A percentile compares a stretch with the other conserved stretches of the same genome.
Conservation (phyloP, 1,140 invertebrate species). For the Magallana ariakensis region DNA sequence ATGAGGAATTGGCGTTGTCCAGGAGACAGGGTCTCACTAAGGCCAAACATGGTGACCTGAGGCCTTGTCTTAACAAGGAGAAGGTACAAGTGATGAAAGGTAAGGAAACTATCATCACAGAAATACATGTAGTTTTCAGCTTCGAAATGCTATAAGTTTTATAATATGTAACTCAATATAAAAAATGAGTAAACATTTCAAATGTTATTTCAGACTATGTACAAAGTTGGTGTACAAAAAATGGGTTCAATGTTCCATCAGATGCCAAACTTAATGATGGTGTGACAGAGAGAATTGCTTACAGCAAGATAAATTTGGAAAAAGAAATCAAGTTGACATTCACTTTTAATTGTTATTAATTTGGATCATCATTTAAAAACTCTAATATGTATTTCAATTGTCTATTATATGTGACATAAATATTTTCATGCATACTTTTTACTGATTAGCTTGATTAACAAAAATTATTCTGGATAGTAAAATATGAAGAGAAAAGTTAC, state of each 20-base stretch:
- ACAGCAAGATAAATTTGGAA: constrained; percentile 2
- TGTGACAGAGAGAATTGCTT: not conserved
- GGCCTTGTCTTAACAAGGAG: not conserved
- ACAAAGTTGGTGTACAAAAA: not conserved
- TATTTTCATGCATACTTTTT: too few relatives aligned
- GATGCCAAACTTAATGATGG: not conserved
- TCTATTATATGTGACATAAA: too few relatives aligned
- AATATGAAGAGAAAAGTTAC: too few relatives aligned
- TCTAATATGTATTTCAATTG: too few relatives aligned
- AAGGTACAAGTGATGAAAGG: constrained; percentile 7
- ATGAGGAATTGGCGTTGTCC: constrained; percentile 6
- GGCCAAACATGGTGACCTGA: not conserved
- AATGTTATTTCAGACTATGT: constrained; percentile 36
- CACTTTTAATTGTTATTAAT: too few relatives aligned
- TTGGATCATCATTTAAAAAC: too few relatives aligned
- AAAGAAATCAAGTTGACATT: not conserved
- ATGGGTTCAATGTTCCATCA: not conserved
- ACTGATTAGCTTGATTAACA: too few relatives aligned
- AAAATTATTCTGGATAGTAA: too few relatives aligned
- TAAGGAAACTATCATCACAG: not conserved
- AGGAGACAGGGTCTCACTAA: constrained; percentile 11
- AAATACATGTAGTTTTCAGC: not conserved
- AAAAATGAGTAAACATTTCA: not conserved
- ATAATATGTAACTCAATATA: too few relatives aligned
- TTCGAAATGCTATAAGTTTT: not conserved